Evolutionary conservation across 2,888 invertebrate species (phyloP).

Genomic region (Teinopalpus imperialis): DNA sequence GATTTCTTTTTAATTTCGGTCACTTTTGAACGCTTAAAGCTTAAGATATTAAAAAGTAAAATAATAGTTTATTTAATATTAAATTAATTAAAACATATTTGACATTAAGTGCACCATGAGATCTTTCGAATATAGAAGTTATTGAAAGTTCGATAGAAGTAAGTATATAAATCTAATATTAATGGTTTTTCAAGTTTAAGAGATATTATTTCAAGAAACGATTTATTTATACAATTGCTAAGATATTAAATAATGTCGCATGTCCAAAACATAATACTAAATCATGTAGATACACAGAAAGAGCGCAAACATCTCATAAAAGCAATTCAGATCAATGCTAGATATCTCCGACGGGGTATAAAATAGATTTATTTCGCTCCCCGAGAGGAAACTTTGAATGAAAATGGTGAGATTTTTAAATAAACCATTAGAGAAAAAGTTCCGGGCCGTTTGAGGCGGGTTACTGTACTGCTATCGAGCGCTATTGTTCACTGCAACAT

Average conservation of each 20-base stretch:
- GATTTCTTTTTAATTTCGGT: conserved; percentile 17
- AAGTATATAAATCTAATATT: conserved; percentile 6
- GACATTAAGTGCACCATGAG: no score
- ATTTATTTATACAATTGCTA: conserved; percentile 30
- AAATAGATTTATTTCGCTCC: conserved; percentile 68
- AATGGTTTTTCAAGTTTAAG: conserved; percentile 6
- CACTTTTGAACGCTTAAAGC: not conserved
- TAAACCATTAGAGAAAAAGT: conserved; percentile 80
- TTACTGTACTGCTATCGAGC: conserved; percentile 72
- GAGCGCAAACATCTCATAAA: conserved; percentile 77
- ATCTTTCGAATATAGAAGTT: no score
- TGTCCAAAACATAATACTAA: conserved; percentile 64
- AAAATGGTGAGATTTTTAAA: conserved; percentile 78
- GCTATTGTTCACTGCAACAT: conserved; percentile 68
- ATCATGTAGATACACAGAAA: conserved; percentile 61
- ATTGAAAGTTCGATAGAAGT: no score
- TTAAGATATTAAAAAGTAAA: no score
- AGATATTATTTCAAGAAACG: conserved; percentile 10
- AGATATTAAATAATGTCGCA: conserved; percentile 50
- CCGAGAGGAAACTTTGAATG: conserved; percentile 72
- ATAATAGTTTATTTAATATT: no score
- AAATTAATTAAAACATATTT: no score
- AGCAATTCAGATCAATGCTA: conserved; percentile 73
- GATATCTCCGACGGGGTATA: conserved; percentile 70
- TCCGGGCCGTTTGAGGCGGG: conserved; percentile 77